phyloP scores from a whole-genome alignment of 2,888 invertebrate genomes.

The Hetaerina titia region DNA sequence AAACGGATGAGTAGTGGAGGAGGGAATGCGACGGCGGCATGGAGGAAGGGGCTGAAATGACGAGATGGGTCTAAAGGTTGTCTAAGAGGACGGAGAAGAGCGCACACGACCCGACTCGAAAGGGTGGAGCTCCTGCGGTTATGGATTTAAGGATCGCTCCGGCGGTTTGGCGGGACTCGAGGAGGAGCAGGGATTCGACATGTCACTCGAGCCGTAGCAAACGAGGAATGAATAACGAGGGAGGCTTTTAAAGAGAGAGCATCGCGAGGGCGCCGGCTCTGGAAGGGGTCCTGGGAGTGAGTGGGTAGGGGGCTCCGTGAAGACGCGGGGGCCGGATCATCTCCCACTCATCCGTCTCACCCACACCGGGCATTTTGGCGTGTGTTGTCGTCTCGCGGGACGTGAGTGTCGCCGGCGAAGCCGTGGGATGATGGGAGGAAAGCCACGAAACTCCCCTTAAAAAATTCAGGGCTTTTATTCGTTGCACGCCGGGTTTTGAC shows the following conservation, averaged over 20 bases:
- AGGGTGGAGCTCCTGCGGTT: conserved; percentile 21
- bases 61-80: background rate
- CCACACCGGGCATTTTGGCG: background rate
- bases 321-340: background rate
- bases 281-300: background rate
- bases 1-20: background rate
- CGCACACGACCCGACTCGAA: background rate
- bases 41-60: conserved; percentile 12
- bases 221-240: conserved; percentile 23
- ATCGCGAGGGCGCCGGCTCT: background rate
- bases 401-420: background rate
- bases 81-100: background rate
- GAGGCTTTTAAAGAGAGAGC: background rate
- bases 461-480: background rate
- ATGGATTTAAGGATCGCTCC: conserved; percentile 35
- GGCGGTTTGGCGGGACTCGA: background rate
- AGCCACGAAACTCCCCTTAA: background rate
- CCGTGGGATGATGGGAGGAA: background rate
- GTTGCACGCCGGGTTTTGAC: background rate
- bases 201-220: conserved; percentile 15
- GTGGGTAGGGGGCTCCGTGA: background rate
- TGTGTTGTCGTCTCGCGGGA: background rate
- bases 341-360: background rate
- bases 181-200: conserved; percentile 15
- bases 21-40: background rate